Evolutionary conservation across 2,888 invertebrate species (phyloP).

Genomic region (Dastarcus helophoroides): DNA sequence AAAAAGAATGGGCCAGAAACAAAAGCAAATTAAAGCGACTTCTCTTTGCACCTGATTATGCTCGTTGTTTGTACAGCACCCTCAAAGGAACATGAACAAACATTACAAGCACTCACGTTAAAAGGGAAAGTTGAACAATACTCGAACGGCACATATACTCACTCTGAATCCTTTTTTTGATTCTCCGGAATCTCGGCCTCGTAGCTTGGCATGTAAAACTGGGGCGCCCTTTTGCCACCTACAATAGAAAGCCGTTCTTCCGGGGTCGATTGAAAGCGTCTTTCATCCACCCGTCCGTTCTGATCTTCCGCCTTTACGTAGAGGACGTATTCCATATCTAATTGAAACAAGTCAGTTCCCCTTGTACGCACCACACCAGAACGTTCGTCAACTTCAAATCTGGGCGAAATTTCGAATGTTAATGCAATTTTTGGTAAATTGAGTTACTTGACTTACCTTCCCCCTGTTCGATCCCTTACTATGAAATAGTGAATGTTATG

Average conservation of each 20-base stretch:
- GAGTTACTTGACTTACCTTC: too few relatives aligned
- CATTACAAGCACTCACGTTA: neutral
- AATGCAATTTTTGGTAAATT: too few relatives aligned
- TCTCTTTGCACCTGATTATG: too few relatives aligned
- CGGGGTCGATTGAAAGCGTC: constrained; percentile 79
- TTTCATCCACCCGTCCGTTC: constrained; percentile 84
- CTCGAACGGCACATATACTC: constrained; percentile 37
- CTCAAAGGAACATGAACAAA: too few relatives aligned
- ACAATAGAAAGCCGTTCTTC: constrained; percentile 89
- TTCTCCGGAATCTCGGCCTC: constrained; percentile 94
- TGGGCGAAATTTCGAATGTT: too few relatives aligned
- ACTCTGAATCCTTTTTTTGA: constrained; percentile 95
- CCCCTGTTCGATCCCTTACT: constrained; percentile 77
- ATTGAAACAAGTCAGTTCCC: constrained; percentile 82
- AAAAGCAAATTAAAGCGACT: too few relatives aligned
- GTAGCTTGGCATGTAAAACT: constrained; percentile 93
- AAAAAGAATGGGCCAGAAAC: too few relatives aligned
- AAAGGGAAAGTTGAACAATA: neutral
- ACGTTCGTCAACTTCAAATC: constrained; percentile 56
- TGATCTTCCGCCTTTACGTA: constrained; percentile 95
- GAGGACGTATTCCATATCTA: constrained; percentile 92
- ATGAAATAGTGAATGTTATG: constrained; percentile 95
- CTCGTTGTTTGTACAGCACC: too few relatives aligned
- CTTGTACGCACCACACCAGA: constrained; percentile 87
- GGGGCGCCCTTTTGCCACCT: constrained; percentile 94